Evolutionary conservation across 2,113 vertebrate genomes (phyloP).

Genomic region (Peromyscus maniculatus): DNA sequence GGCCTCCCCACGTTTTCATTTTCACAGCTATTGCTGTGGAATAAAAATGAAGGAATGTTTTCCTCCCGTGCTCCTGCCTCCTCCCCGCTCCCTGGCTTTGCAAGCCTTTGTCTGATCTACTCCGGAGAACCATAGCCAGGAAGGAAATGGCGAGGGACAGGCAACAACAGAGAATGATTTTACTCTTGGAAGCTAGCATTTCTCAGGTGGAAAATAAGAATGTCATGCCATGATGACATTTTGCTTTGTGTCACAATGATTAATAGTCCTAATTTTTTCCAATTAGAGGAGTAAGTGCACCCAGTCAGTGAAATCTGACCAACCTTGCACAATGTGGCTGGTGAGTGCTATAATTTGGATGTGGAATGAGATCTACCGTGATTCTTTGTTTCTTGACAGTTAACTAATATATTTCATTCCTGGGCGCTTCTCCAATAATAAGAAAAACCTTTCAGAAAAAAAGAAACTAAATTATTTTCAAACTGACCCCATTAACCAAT

Average conservation of each 20-base stretch:
- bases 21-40: constrained; percentile 53
- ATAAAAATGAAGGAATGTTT: not conserved
- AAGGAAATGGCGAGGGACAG: not conserved
- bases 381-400: constrained; percentile 55
- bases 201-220: constrained; percentile 79
- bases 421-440: not conserved
- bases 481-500: constrained; percentile 57
- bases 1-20: not conserved
- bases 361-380: constrained; percentile 44
- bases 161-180: not conserved
- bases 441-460: constrained; percentile 77
- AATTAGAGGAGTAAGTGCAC: constrained; percentile 64
- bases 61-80: not conserved
- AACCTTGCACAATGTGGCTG: constrained; percentile 33
- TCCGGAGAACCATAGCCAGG: constrained; percentile 17
- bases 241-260: constrained; percentile 79
- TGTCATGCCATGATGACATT: constrained; percentile 69
- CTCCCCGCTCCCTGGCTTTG: not conserved
- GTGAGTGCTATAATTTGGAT: constrained; percentile 2
- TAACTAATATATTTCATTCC: constrained; percentile 53
- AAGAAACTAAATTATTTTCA: constrained; percentile 59
- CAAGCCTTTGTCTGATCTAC: constrained; percentile 55
- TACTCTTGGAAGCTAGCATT: constrained; percentile 47
- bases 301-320: constrained; percentile 58
- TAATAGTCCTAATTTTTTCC: constrained; percentile 75